Conservation (phyloP, 2,888 invertebrate species). For the Meghimatium bilineatum region DNA sequence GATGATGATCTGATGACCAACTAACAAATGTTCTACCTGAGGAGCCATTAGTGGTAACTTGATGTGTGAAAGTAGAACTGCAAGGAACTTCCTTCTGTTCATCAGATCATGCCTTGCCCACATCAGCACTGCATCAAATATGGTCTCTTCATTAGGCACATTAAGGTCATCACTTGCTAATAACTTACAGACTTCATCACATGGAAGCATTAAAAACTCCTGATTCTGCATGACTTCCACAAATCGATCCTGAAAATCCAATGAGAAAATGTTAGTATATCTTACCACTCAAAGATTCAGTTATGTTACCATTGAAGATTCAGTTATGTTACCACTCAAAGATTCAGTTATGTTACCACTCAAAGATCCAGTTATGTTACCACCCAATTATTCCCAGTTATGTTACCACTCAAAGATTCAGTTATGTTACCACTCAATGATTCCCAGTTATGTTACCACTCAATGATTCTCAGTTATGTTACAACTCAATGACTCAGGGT, state of each 20-base stretch:
- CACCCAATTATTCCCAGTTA: too few species aligned
- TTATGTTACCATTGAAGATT: too few species aligned
- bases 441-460: too few species aligned
- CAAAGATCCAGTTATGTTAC: too few species aligned
- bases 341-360: too few species aligned
- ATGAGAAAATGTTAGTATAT: background rate
- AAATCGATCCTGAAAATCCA: constrained; percentile 78
- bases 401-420: too few species aligned
- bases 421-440: too few species aligned
- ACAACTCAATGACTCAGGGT: too few species aligned
- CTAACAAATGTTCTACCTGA: constrained; percentile 82
- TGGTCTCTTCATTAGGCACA: constrained; percentile 91
- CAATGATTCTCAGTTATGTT: too few species aligned
- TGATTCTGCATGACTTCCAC: constrained; percentile 87
- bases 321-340: too few species aligned
- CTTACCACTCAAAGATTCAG: background rate
- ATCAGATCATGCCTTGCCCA: constrained; percentile 90
- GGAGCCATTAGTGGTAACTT: constrained; percentile 91
- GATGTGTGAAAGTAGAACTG: constrained; percentile 85
- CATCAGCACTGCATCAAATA: constrained; percentile 88
- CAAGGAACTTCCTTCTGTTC: constrained; percentile 83
- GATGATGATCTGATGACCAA: too few species aligned
- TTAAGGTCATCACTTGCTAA: constrained; percentile 93
- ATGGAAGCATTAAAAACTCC: constrained; percentile 87
- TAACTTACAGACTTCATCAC: constrained; percentile 87